Evolutionary conservation across 2,113 vertebrate species (phyloP), one percentile per base, ranked within the genome.

Genomic region (Crotalus horridus): DNA sequence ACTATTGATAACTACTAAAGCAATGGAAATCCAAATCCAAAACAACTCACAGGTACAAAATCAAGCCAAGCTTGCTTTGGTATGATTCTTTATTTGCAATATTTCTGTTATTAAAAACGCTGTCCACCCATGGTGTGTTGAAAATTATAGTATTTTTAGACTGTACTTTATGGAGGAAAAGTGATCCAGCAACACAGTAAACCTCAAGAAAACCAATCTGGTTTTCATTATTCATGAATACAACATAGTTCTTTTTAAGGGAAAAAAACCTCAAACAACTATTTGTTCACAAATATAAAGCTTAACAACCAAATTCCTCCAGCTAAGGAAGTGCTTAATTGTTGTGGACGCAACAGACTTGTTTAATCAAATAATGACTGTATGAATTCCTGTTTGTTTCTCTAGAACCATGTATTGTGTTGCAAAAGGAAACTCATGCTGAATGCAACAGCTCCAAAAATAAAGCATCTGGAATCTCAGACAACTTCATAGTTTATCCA

Each of bases 111-210:
- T 89, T 0, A 0, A 81, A 81, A 39, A 81, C 20, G 69, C n/a
- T 20, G n/a, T 39, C 69, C 15, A 39, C 69, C 15, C 33, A 39
- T 81, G 20, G 6, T 39, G 15, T 21, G 15, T 81, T 81, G 69
- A 81, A 81, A 81, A 81, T 81, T 33, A 39, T 15, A 81, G 15
- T 39, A 81, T 91, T 48, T n/a, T 51, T 74, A 33, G 54, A 64
- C 29, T 24, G 4, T 33, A 90, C 86, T 92, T 93, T n/a, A 12
- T 0, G 85, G 91, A 33, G 12, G 33, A 1, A 43, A 88, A 90
- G 87, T 53, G n/a, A 10, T 26, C 90, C 93, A 56, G 89, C 15
- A 23, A 58, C 91, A 91, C 24, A 95, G 91, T 91, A 93, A 91
- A 0, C 1, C 51, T 93, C 90, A 61, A 91, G 64, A 92, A 88